Percentiles rank a stretch among this genome's conserved stretches.
Evolutionary conservation across 2,113 vertebrate species (phyloP).

Genomic region (Nematolebias whitei): DNA sequence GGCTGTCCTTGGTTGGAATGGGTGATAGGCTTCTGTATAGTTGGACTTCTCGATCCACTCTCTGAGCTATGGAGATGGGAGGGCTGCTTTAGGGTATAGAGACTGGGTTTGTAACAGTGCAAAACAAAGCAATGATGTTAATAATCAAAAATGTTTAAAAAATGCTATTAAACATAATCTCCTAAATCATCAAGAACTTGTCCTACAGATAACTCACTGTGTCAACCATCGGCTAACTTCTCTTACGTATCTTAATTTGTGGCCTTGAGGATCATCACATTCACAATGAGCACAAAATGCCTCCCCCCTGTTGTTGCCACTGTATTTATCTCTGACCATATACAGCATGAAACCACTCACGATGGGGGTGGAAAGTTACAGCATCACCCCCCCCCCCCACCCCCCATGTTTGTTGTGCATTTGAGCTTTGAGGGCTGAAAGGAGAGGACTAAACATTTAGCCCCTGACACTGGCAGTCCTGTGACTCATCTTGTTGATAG

Average conservation of each 20-base stretch:
- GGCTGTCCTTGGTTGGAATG: too few species aligned
- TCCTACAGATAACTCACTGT: constrained; percentile 28
- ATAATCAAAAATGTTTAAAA: constrained; percentile 20
- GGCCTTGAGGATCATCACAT: constrained; percentile 62
- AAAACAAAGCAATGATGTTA: background rate
- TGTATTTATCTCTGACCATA: constrained; percentile 71
- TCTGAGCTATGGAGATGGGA: too few species aligned
- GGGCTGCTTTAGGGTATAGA: too few species aligned
- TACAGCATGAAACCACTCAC: constrained; percentile 41
- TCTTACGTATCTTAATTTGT: constrained; percentile 59
- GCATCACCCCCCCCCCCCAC: constrained; percentile 58
- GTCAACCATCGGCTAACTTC: constrained; percentile 25
- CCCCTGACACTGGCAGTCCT: constrained; percentile 60
- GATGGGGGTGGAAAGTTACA: constrained; percentile 70
- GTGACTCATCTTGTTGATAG: constrained; percentile 74
- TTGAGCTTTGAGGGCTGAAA: constrained; percentile 50
- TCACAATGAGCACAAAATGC: constrained; percentile 70
- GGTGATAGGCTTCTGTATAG: too few species aligned
- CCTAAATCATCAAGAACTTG: constrained; percentile 11
- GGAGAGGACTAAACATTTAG: constrained; percentile 67
- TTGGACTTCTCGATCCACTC: too few species aligned
- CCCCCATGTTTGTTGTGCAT: constrained; percentile 35
- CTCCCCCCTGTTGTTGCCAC: constrained; percentile 53
- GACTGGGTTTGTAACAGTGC: too few species aligned
- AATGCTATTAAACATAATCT: background rate